These are phyloP conservation scores for Timema cristinae DNA, from an alignment of 2,888 invertebrate species.

Conservation along the genomic window DNA sequence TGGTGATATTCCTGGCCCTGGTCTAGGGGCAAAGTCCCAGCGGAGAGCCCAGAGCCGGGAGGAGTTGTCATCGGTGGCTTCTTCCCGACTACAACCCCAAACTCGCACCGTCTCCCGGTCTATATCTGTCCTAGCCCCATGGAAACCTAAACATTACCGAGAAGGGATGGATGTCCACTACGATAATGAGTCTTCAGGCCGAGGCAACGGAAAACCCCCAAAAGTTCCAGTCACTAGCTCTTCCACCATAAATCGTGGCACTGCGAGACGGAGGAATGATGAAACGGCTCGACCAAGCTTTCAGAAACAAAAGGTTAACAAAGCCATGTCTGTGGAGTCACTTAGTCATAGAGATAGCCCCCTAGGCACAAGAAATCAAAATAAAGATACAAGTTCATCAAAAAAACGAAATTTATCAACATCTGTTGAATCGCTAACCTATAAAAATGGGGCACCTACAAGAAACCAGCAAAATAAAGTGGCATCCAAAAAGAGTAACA, in stretches of 20 bases:
- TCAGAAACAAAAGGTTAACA: constrained; percentile 21
- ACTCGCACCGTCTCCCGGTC: constrained; percentile 69
- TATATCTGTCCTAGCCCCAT: constrained; percentile 79
- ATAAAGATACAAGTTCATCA: neutral
- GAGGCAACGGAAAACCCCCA: constrained; percentile 28
- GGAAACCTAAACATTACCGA: constrained; percentile 70
- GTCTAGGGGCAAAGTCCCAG: constrained; percentile 16
- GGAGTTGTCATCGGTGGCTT: constrained; percentile 64
- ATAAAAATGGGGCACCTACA: constrained; percentile 48
- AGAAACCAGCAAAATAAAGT: constrained; percentile 33
- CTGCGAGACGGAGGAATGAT: constrained; percentile 33
- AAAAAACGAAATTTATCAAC: constrained; percentile 18
- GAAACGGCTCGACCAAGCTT: constrained; percentile 6
- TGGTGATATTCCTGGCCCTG: constrained; percentile 71
- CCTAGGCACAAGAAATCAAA: constrained; percentile 11
- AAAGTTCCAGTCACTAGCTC: constrained; percentile 36
- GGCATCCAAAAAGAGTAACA: constrained; percentile 20
- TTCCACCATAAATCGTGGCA: constrained; percentile 43
- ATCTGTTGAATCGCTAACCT: constrained; percentile 24
- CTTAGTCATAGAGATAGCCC: constrained; percentile 19
- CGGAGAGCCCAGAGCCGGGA: constrained; percentile 64
- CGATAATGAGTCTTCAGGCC: constrained; percentile 44
- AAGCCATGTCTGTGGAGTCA: constrained; percentile 25
- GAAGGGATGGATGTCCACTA: constrained; percentile 60
- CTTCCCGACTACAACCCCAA: constrained; percentile 55